These are phyloP conservation scores for Fregata magnificens DNA, from an alignment of 2,113 vertebrate genomes.

Conservation along the genomic window DNA sequence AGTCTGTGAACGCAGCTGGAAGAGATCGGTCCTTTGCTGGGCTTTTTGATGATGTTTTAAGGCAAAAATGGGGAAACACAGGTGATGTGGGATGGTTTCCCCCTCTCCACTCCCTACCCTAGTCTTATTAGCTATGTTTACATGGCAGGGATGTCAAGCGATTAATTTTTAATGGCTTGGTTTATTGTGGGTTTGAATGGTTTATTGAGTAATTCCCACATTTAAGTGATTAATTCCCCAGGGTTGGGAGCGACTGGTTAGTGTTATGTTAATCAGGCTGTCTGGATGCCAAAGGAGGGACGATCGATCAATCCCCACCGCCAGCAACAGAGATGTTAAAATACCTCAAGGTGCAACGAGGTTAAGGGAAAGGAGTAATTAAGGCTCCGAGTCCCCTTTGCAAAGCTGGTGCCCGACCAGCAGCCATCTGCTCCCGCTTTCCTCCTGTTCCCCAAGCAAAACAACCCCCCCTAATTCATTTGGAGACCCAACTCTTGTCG, in stretches of 20 bases:
- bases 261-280: constrained; percentile 65
- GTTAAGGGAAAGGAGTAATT: constrained; percentile 65
- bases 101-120: not conserved
- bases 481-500: not conserved
- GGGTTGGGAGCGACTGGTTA: constrained; percentile 58
- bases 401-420: not conserved
- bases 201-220: constrained; percentile 75
- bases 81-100: fast-evolving
- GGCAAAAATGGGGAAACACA: not conserved
- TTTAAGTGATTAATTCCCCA: constrained; percentile 75
- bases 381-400: not conserved
- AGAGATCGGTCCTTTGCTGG: fast-evolving
- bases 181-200: constrained; percentile 70
- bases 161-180: constrained; percentile 76
- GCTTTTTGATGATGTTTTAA: not conserved
- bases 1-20: fast-evolving
- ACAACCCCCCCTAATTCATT: not conserved
- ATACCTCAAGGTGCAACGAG: constrained; percentile 53
- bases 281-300: constrained; percentile 46
- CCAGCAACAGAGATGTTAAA: constrained; percentile 35
- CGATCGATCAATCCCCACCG: constrained; percentile 56
- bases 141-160: constrained; percentile 49
- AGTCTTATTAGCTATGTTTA: constrained; percentile 57
- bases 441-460: not conserved
- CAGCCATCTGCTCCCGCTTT: not conserved